Base-by-base conservation (phyloP, 2,113 vertebrate genomes). In the Pelodiscus sinensis region DNA sequence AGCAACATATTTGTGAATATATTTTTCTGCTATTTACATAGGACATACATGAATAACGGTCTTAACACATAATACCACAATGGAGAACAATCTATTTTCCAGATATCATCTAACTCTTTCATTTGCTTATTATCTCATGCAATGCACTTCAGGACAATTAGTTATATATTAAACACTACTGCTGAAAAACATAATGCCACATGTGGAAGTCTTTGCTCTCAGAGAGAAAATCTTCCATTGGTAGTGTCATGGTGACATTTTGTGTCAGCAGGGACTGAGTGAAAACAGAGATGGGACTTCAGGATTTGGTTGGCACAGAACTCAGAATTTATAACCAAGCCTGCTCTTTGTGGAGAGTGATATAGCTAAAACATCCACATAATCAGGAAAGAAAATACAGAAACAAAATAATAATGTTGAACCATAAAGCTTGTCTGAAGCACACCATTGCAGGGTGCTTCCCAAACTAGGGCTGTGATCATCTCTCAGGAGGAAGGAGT, bases 201-300 rank as follows among this genome's bases (percentile, higher is more conserved):
- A 27, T 3, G 25, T 15, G 5, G 0, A 0, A 18, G 15, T 11
- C 16, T 50, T 54, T 56, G 0, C 5, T 51, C 21, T 6, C 24
- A 21, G 35, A 29, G 9, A 62, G 57, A 15, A 84, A 89, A 55
- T 0, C 29, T 75, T 31, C 57, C 0, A 56, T 2, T 24, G 13
- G 15, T 5, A 21, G 38, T 38, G 21, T 35, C 68, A 38, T 15
- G 35, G 65, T 19, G 68, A n/a, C 18, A n/a, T 35, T 73, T 71
- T 3, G 18, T 89, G 68, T 86, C 16, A 6, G 10, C 19, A 18
- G 44, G 71, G 51, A 16, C 15, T 25, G 78, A 5, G 38, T 83
- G 77, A 56, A 73, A 78, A 51, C 24, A 4, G 50, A 29, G 54
- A 2, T n/a, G 57, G 54, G 55, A 55, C n/a, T 56, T 81, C 10